Evolutionary conservation across 2,113 vertebrate species (phyloP).

Genomic region (Brachionichthys hirsutus): DNA sequence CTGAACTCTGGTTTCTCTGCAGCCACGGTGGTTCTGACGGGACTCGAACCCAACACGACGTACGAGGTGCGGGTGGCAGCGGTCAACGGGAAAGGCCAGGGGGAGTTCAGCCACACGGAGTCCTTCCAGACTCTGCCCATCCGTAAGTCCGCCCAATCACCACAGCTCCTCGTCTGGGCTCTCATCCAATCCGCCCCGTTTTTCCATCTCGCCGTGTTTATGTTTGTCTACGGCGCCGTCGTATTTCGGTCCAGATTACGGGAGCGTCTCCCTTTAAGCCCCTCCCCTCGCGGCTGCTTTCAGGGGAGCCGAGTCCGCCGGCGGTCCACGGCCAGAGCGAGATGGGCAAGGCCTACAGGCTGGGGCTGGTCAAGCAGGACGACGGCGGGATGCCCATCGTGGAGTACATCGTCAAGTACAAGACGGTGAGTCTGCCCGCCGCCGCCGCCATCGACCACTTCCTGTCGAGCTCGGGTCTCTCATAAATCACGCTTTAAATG

Average conservation of each 20-base stretch:
- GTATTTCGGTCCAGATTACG: slow-evolving; percentile 46
- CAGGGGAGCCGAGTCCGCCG: slow-evolving; percentile 96
- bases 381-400: slow-evolving; percentile 96
- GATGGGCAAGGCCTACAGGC: slow-evolving; percentile 91
- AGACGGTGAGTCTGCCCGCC: slow-evolving; percentile 84
- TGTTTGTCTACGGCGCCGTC: slow-evolving; percentile 8
- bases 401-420: slow-evolving; percentile 96
- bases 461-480: slow-evolving; percentile 17
- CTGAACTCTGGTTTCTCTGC: slow-evolving; percentile 26
- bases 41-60: slow-evolving; percentile 95
- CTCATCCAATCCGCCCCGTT: not conserved
- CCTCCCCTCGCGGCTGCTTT: not conserved
- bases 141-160: slow-evolving; percentile 81
- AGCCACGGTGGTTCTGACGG: slow-evolving; percentile 90
- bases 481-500: slow-evolving; percentile 27
- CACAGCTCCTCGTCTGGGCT: not conserved
- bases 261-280: slow-evolving; percentile 27
- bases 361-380: slow-evolving; percentile 95
- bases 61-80: slow-evolving; percentile 95
- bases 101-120: slow-evolving; percentile 93
- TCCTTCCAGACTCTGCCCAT: slow-evolving; percentile 95
- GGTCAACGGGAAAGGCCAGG: slow-evolving; percentile 96
- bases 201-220: too few relatives aligned
- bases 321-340: slow-evolving; percentile 93
- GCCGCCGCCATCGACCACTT: too few relatives aligned